Conservation (phyloP, 2,888 invertebrate species). For the Zygogramma bicolorata region DNA sequence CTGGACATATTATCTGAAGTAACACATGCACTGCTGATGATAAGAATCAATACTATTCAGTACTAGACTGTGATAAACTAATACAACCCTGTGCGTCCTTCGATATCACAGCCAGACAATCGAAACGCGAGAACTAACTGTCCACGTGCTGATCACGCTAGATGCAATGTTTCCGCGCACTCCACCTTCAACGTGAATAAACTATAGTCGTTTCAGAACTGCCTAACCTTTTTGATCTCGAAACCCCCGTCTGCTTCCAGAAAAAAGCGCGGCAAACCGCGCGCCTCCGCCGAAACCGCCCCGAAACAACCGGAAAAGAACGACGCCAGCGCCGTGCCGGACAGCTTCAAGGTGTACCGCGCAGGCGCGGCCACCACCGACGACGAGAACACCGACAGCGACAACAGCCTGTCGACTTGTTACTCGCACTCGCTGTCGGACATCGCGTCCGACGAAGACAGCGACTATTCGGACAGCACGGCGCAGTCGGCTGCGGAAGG, state of each 20-base stretch:
- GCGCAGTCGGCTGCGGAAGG: constrained; percentile 61
- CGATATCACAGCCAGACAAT: too few species aligned
- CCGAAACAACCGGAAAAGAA: constrained; percentile 30
- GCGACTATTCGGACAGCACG: constrained; percentile 60
- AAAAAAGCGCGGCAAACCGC: constrained; percentile 53
- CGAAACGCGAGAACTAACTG: too few species aligned
- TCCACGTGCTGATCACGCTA: too few species aligned
- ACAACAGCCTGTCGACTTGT: constrained; percentile 67
- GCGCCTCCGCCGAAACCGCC: constrained; percentile 16
- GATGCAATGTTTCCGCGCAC: too few species aligned
- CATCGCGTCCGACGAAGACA: constrained; percentile 64
- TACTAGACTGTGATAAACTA: too few species aligned
- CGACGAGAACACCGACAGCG: constrained; percentile 64
- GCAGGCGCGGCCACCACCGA: constrained; percentile 64
- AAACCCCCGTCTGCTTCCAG: constrained; percentile 27
- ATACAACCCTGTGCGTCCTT: too few species aligned
- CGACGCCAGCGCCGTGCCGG: constrained; percentile 61
- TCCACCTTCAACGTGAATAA: too few species aligned
- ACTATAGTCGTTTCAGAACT: too few species aligned
- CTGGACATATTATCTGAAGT: too few species aligned
- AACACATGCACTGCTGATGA: too few species aligned
- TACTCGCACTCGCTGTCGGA: constrained; percentile 65
- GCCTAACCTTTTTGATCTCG: too few species aligned
- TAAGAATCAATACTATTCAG: too few species aligned
- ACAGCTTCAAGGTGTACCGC: constrained; percentile 71